These are phyloP conservation scores for Helogale parvula DNA, from an alignment of 2,113 vertebrate genomes.

Conservation along the genomic window DNA sequence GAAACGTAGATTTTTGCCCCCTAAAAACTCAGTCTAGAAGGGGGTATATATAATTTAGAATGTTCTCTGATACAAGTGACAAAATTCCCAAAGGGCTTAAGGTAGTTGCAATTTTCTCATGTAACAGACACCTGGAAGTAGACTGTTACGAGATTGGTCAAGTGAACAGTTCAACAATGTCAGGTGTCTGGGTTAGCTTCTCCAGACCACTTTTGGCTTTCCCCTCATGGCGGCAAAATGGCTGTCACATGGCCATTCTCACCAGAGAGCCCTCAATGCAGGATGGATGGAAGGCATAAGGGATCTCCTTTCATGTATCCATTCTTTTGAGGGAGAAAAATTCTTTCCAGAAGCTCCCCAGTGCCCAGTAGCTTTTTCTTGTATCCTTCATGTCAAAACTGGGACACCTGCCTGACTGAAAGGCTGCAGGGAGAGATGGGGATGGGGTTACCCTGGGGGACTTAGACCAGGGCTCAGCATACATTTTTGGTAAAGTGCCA, in stretches of 20 bases:
- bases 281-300: not conserved
- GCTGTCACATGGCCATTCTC: not conserved
- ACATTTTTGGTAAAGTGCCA: not conserved
- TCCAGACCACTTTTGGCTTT: not conserved
- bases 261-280: not conserved
- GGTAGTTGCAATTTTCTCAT: not conserved
- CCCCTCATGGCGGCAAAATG: not conserved
- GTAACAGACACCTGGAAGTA: not conserved
- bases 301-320: not conserved
- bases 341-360: not conserved
- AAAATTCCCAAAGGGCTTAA: not conserved
- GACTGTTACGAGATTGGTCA: not conserved
- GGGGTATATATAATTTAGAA: not conserved
- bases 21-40: not conserved
- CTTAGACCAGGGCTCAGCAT: not conserved
- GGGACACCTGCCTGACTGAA: not conserved
- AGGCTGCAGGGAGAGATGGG: not conserved
- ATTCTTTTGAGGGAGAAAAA: not conserved
- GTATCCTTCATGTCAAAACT: not conserved
- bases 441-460: not conserved
- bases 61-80: not conserved
- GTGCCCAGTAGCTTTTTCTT: not conserved
- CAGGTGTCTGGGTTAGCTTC: not conserved
- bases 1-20: not conserved
- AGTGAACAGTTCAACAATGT: not conserved